A percentile compares a stretch with the other conserved stretches of the same genome.
Conservation (phyloP, 2,797 vertebrate genomes). For the Molossus alvarezi region DNA sequence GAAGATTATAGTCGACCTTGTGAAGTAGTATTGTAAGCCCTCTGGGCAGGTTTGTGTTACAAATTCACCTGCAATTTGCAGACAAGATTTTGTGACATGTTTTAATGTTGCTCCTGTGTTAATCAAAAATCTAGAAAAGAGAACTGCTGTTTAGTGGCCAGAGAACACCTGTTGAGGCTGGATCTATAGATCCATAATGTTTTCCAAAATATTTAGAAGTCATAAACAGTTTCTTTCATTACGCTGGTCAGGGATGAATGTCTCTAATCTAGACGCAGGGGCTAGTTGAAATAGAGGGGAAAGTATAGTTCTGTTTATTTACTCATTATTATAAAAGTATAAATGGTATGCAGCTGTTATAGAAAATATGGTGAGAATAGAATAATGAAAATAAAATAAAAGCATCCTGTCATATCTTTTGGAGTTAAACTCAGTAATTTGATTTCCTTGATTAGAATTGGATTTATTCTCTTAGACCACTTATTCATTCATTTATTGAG, state of each 20-base stretch:
- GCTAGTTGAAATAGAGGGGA: neutral
- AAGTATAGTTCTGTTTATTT: slow-evolving; percentile 39
- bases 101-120: slow-evolving; percentile 51
- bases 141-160: slow-evolving; percentile 38
- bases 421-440: slow-evolving; percentile 54
- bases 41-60: neutral
- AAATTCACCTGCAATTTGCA: neutral
- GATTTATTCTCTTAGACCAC: slow-evolving; percentile 35
- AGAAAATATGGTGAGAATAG: slow-evolving; percentile 9
- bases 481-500: slow-evolving; percentile 6
- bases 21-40: neutral
- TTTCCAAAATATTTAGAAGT: slow-evolving; percentile 55
- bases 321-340: neutral
- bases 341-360: neutral
- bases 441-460: slow-evolving; percentile 53
- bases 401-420: neutral
- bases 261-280: neutral
- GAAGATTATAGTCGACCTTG: neutral
- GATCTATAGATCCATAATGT: slow-evolving; percentile 2
- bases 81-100: neutral
- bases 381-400: slow-evolving; percentile 36
- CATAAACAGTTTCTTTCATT: neutral
- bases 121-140: slow-evolving; percentile 64
- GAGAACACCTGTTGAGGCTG: slow-evolving; percentile 14
- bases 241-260: neutral